Evolutionary conservation across 1,140 invertebrate genomes (phyloP), one percentile per base, ranked within the genome.

Genomic region (Hycleus phaleratus): DNA sequence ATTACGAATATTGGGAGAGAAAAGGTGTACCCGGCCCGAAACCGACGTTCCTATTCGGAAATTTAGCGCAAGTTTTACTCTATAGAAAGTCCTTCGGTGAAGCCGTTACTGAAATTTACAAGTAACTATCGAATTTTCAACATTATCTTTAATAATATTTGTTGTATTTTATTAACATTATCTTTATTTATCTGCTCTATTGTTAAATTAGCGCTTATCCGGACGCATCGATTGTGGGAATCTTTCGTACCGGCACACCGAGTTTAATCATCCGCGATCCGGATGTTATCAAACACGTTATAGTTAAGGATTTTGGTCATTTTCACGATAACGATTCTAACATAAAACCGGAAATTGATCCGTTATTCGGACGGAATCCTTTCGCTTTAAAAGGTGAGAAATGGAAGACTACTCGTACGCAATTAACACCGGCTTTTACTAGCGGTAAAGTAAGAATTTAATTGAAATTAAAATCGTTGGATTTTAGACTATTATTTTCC

Each of bases 341-440:
- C 45, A 56, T 71, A 12, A 68, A 71, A 44, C 38, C 46, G 10
- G 24, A 44, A 7, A 9, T 45, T 2, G 52, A 55, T 26, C 52
- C 52, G 5, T 18, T 55, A 12, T 47, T 47, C 40, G 52, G 40
- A 25, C 5, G 45, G 6, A 78, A 78, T 67, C 74, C 76, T 0
- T 79, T 79, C 52, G 59, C 74, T 43, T 61, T 73, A 8, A 65
- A 63, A 12, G 78, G 74, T 5, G 68, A 76, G 3, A 66, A 71
- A 58, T 84, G 82, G 82, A 79, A 79, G 44, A 64, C 71, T 38
- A 73, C 78, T 11, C 65, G 81, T 32, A 67, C 66, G 3, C 72
- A 80, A 39, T 71, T 81, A 38, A 78, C 78, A 25, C 77, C 80
- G 0, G 71, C 75, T 3, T 74, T 82, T 58, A 80, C 79, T 9